A percentile compares a stretch with the other conserved stretches of the same genome.
phyloP scores from a whole-genome alignment of 1,140 invertebrate species.

The Oppia nitens region DNA sequence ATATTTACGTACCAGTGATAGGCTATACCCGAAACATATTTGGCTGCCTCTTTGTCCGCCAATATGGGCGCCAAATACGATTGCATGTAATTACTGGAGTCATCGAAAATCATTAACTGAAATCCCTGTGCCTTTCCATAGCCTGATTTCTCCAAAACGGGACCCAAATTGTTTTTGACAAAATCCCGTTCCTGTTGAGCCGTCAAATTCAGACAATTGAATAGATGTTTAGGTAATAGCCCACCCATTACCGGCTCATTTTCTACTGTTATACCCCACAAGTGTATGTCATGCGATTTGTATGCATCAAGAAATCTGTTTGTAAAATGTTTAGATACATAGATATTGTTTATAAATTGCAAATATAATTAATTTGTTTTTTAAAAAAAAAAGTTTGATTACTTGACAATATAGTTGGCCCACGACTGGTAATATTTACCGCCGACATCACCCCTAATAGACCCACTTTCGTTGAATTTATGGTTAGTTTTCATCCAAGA shows the following conservation, averaged over 20 bases:
- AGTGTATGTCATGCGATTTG: neutral
- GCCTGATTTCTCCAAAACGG: conserved; percentile 21
- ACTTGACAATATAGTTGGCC: conserved; percentile 59
- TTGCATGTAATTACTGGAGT: conserved; percentile 26
- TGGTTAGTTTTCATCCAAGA: conserved; percentile 80
- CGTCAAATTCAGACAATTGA: conserved; percentile 33
- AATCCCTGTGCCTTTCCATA: conserved; percentile 25
- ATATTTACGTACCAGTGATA: conserved; percentile 50
- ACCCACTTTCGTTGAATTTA: conserved; percentile 34
- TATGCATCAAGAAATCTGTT: conserved; percentile 26
- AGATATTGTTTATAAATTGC: too few species aligned
- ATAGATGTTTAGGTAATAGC: conserved; percentile 27
- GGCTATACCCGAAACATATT: conserved; percentile 15
- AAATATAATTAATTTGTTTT: neutral
- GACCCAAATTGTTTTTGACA: conserved; percentile 26
- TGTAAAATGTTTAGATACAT: too few species aligned
- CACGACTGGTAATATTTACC: conserved; percentile 53
- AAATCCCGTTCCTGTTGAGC: conserved; percentile 28
- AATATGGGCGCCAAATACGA: conserved; percentile 23
- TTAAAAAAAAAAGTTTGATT: conserved; percentile 17
- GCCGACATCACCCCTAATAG: conserved; percentile 36
- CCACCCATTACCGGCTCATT: conserved; percentile 32
- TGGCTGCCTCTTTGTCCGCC: conserved; percentile 19
- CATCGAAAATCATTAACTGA: conserved; percentile 24
- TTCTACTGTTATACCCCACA: conserved; percentile 34